phyloP scores from a whole-genome alignment of 2,113 vertebrate species.

The Aphyosemion australe region DNA sequence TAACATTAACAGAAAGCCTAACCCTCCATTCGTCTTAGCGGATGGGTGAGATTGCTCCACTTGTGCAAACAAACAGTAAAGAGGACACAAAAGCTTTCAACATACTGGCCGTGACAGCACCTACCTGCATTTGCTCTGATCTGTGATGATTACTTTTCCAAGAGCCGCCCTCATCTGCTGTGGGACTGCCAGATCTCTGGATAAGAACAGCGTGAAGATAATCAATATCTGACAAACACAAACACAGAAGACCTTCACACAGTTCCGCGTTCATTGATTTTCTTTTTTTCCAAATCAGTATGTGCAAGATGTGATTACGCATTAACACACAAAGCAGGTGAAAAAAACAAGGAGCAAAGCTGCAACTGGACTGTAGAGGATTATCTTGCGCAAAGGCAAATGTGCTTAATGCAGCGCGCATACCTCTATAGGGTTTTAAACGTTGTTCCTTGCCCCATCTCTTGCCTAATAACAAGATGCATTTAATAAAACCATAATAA shows the following conservation, averaged over 20 bases:
- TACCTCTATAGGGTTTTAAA: background rate
- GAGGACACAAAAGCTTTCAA: background rate
- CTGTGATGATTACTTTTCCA: slow-evolving; percentile 57
- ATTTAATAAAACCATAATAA: background rate
- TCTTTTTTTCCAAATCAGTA: slow-evolving; percentile 2
- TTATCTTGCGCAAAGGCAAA: background rate
- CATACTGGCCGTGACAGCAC: background rate
- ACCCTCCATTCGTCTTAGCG: background rate
- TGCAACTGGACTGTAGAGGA: background rate
- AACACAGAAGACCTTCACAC: slow-evolving; percentile 10
- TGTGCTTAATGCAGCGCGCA: background rate
- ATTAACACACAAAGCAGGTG: slow-evolving; percentile 35
- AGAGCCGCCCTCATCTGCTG: slow-evolving; percentile 52
- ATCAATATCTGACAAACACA: slow-evolving; percentile 21
- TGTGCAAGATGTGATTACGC: slow-evolving; percentile 33
- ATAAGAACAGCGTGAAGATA: slow-evolving; percentile 23
- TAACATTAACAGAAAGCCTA: background rate
- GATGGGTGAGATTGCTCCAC: background rate
- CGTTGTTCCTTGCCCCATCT: background rate
- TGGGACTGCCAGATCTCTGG: slow-evolving; percentile 73
- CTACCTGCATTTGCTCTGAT: slow-evolving; percentile 70
- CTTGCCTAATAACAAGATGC: too few relatives aligned
- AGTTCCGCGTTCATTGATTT: slow-evolving; percentile 19
- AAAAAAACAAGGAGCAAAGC: background rate
- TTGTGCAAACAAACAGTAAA: background rate